Evolutionary conservation across 2,113 vertebrate genomes (phyloP), one percentile per base, ranked within the genome.

Genomic region (Ochotona princeps): DNA sequence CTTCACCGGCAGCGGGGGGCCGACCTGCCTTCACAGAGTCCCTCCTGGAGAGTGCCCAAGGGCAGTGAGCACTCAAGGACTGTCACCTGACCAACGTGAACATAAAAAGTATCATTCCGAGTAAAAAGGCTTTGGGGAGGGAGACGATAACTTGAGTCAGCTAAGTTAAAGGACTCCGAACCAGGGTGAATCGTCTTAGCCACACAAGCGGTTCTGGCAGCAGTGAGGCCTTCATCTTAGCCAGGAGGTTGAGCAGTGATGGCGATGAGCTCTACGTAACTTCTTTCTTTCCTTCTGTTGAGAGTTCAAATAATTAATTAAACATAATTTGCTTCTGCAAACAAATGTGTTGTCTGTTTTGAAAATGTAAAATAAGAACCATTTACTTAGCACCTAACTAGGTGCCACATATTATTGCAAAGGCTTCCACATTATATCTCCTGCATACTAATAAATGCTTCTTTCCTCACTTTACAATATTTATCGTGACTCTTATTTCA

Each of bases 41-140:
- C 2, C 3, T 90, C 35, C 32, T 1, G 74, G 57, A 91, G 74
- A 96, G 94, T 69, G 61, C 1, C 54, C 93, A 86, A 10, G 13
- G 18, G 15, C n/a, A 8, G 32, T 69, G 65, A 95, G 78, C 87
- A 80, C 83, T 94, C 74, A 91, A 93, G 81, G 95, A 76, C 20
- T 96, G 79, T 6, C 79, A 96, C 0, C 73, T 9, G 0, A 98
- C 85, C 90, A 92, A 94, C 96, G 28, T 54, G 3, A 97, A 91
- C 83, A 94, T 35, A 95, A 85, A 96, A 96, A 67, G 47, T 97
- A 75, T 96, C 95, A 93, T 95, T 97, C 90, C 97, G 96, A 97
- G 88, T 90, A 96, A 97, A 90, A 97, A 97, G 35, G 20, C 38
- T 44, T 44, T 75, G 60, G 49, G 8, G 32, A 18, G 67, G 20